Base-by-base conservation (phyloP, 2,113 vertebrate genomes). In the Scalopus aquaticus region DNA sequence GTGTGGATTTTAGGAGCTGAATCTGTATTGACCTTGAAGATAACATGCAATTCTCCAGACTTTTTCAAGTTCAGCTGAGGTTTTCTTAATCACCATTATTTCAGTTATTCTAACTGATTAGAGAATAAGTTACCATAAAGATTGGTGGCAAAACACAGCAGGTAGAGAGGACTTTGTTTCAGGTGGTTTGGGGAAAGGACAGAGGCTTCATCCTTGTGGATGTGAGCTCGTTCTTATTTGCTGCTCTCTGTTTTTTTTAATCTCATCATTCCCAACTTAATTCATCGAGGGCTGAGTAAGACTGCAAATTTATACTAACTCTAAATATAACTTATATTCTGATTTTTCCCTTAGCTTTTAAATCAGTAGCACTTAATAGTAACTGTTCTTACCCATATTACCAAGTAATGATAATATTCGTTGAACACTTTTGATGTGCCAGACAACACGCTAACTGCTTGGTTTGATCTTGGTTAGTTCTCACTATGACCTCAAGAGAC, bases 281-380 rank as follows among this genome's bases (percentile, higher is more conserved):
- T 69, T 69, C 35, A 60, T n/a, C 76, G n/a, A 81, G 15, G 13
- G 30, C 19, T 94, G 69, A 90, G 85, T 72, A 79, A 62, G 10
- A 62, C 35, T 28, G 65, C 39, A 87, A 79, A 93, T 92, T 90
- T 89, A 83, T 4, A 78, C 70, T 62, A 85, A 94, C 12, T 85
- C 8, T 79, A 39, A 62, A 56, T 62, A 6, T 12, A 89, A 85
- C 93, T 93, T 91, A 42, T 49, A 30, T 91, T 95, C 32, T 82
- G 78, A 86, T 79, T 91, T 94, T 93, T 15, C 72, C 20, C 82
- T 73, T 74, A 89, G 26, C 13, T n/a, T 93, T 49, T 85, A 56
- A 89, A 11, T 85, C 70, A 86, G 22, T 65, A 65, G 44, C 9
- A 70, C 19, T 74, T 78, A 91, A 39, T 54, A 89, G 32, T 37